phyloP scores from a whole-genome alignment of 2,888 invertebrate species.

The Copidosoma aretas region DNA sequence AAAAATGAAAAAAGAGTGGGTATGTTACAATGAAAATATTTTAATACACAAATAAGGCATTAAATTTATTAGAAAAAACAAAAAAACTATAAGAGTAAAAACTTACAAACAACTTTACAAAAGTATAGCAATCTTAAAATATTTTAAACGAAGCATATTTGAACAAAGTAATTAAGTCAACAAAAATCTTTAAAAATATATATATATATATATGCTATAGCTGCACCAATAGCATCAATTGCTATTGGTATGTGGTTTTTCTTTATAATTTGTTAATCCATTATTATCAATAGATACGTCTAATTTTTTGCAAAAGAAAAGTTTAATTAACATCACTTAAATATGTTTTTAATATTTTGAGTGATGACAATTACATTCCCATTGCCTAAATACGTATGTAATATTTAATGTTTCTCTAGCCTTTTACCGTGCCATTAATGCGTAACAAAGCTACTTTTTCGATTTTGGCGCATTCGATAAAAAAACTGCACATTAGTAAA shows the following conservation, averaged over 20 bases:
- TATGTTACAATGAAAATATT: constrained; percentile 31
- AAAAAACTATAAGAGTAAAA: constrained; percentile 48
- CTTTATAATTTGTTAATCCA: constrained; percentile 52
- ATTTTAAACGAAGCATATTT: constrained; percentile 33
- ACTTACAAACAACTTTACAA: constrained; percentile 53
- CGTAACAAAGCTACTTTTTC: constrained; percentile 43
- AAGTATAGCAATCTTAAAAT: constrained; percentile 37
- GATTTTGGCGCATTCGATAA: constrained; percentile 27
- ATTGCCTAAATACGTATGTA: constrained; percentile 41
- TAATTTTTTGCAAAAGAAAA: constrained; percentile 47
- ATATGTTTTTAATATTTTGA: constrained; percentile 6
- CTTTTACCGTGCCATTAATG: constrained; percentile 42
- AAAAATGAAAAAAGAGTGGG: constrained; percentile 3
- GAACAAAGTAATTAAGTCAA: constrained; percentile 40
- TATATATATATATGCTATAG: constrained; percentile 53
- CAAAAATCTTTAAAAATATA: constrained; percentile 47
- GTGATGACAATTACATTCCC: constrained; percentile 28
- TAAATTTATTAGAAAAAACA: constrained; percentile 37
- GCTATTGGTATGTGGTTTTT: constrained; percentile 55
- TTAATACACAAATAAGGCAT: constrained; percentile 36
- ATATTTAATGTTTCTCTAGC: constrained; percentile 41
- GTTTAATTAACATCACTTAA: constrained; percentile 50
- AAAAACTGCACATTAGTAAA: constrained; percentile 10
- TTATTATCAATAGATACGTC: constrained; percentile 49
- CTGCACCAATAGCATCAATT: constrained; percentile 59